A percentile compares a stretch with the other conserved stretches of the same genome.
Conservation (phyloP, 92 coral and sea anemone species). For the Bergia puertoricense region DNA sequence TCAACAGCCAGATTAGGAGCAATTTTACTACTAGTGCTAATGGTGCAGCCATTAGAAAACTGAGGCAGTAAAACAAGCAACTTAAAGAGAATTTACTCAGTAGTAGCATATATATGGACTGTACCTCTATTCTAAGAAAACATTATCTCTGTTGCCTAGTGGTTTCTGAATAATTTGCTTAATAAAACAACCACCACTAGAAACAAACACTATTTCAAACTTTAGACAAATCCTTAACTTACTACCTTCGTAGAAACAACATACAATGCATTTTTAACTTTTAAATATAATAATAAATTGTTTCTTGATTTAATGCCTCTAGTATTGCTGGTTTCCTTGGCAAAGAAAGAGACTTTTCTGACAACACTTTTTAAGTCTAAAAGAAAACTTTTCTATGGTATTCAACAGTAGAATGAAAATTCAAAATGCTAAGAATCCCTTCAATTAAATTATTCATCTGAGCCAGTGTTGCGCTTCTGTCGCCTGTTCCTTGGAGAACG, state of each 20-base stretch:
- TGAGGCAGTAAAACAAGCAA: conserved; percentile 15
- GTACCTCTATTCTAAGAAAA: not conserved
- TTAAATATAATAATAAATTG: conserved; percentile 29
- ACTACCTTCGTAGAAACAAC: not conserved
- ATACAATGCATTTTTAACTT: conserved; percentile 18
- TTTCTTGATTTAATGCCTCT: conserved; percentile 18
- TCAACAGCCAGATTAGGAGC: not conserved
- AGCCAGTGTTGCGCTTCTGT: conserved; percentile 97
- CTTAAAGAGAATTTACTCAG: not conserved
- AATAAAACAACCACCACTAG: not conserved
- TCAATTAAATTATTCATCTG: conserved; percentile 75
- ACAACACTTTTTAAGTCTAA: not conserved
- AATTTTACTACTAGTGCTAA: too few species aligned
- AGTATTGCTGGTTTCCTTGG: conserved; percentile 35
- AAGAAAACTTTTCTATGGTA: conserved; percentile 1
- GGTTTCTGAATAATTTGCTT: not conserved
- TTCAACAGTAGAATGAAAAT: not conserved
- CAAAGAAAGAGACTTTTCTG: not conserved
- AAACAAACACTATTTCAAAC: not conserved
- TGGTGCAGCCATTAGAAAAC: not conserved
- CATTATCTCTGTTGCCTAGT: not conserved
- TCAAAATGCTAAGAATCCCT: not conserved
- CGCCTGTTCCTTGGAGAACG: conserved; percentile 99
- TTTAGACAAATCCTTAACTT: not conserved
- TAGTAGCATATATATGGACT: not conserved